phyloP scores from a whole-genome alignment of 1,140 invertebrate species.

The Babylonia areolata region DNA sequence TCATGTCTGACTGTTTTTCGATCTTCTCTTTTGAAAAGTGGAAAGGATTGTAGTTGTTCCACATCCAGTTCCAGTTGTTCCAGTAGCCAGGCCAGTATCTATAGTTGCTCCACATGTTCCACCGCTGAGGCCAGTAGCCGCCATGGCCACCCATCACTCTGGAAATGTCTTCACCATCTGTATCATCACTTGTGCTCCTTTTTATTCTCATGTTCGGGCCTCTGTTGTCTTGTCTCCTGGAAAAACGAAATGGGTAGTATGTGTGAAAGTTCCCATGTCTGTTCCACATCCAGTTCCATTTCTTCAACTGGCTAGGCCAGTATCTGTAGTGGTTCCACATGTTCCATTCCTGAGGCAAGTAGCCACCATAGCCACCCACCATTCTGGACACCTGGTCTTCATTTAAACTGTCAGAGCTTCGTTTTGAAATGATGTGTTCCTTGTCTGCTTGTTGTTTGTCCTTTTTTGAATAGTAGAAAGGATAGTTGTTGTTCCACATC shows the following conservation, averaged over 20 bases:
- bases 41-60: background rate
- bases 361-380: background rate
- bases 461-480: too few relatives aligned
- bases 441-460: too few relatives aligned
- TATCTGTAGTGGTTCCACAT: background rate
- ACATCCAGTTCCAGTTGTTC: constrained; percentile 4
- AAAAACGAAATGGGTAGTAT: background rate
- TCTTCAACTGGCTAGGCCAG: constrained; percentile 1
- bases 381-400: background rate
- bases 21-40: background rate
- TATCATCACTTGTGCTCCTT: background rate
- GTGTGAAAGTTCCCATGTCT: background rate
- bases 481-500: background rate
- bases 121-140: constrained; percentile 12
- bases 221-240: background rate
- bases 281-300: constrained; percentile 31
- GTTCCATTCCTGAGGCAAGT: constrained; percentile 8
- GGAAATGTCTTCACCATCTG: background rate
- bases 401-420: too few relatives aligned
- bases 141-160: background rate
- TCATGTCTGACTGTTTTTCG: background rate
- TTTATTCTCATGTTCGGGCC: background rate
- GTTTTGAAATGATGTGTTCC: too few relatives aligned
- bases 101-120: background rate
- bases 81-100: background rate